Percentiles rank a stretch among this genome's conserved stretches.
These are phyloP conservation scores for Nothocercus nigrocapillus DNA, from an alignment of 2,113 vertebrate genomes.

Conservation along the genomic window DNA sequence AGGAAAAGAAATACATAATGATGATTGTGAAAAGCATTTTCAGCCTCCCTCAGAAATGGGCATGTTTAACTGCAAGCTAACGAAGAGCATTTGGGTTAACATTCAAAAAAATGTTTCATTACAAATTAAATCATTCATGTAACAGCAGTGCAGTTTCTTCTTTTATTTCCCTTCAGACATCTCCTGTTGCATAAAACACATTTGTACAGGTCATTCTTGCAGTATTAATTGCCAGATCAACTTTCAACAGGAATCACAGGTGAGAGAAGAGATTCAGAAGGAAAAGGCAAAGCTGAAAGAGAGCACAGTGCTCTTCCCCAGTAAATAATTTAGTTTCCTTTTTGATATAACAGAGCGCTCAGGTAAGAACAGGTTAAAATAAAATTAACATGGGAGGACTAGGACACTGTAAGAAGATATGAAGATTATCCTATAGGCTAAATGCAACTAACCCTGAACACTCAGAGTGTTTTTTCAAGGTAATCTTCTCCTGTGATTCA, in stretches of 20 bases:
- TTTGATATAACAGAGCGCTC: not conserved
- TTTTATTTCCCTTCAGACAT: not conserved
- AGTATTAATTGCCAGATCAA: not conserved
- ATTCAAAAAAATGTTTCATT: not conserved
- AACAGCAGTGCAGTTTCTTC: not conserved
- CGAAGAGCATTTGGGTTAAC: not conserved
- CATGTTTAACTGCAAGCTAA: not conserved
- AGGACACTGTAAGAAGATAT: not conserved
- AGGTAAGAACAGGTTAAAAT: not conserved
- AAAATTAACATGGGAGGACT: not conserved
- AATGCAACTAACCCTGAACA: not conserved
- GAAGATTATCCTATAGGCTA: not conserved
- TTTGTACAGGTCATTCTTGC: not conserved
- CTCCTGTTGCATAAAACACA: not conserved
- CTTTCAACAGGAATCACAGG: not conserved
- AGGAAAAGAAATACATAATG: not conserved
- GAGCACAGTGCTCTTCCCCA: not conserved
- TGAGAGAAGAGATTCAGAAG: not conserved
- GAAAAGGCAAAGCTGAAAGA: not conserved
- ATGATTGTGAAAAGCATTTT: not conserved
- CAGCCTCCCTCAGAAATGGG: not conserved
- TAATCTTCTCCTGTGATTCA: not conserved
- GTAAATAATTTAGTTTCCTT: not conserved
- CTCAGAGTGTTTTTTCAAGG: not conserved
- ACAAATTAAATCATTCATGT: not conserved